Conservation (phyloP, 2,888 invertebrate species). For the Myopa testacea region DNA sequence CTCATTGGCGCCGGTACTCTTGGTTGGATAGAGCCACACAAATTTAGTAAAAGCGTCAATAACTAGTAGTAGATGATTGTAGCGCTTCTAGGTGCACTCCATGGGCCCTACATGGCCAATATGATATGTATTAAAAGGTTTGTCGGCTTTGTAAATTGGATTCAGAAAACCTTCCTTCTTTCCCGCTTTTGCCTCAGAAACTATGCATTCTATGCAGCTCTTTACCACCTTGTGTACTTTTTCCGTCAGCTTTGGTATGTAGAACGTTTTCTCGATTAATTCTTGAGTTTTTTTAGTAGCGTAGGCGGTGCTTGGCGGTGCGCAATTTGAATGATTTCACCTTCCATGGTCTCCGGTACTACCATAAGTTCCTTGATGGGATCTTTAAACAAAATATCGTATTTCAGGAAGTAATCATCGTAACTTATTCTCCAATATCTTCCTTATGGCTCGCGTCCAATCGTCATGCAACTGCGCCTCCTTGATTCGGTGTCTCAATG, state of each 20-base stretch:
- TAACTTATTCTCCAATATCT: conserved; percentile 36
- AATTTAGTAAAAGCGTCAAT: conserved; percentile 62
- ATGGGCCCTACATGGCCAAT: conserved; percentile 61
- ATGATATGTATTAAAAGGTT: conserved; percentile 56
- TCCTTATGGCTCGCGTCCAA: conserved; percentile 35
- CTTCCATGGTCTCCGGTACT: conserved; percentile 56
- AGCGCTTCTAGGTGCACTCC: conserved; percentile 30
- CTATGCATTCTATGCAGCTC: conserved; percentile 45
- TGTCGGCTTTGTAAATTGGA: conserved; percentile 54
- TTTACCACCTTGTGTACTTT: conserved; percentile 34
- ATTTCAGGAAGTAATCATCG: conserved; percentile 39
- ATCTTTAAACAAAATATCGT: conserved; percentile 43
- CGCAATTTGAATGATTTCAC: conserved; percentile 57
- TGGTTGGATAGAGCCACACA: conserved; percentile 43
- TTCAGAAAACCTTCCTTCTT: conserved; percentile 47
- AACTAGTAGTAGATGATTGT: conserved; percentile 51
- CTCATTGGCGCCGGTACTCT: conserved; percentile 46
- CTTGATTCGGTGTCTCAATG: conserved; percentile 23
- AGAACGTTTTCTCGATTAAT: conserved; percentile 50
- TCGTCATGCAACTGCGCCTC: conserved; percentile 33
- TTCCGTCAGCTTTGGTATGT: conserved; percentile 43
- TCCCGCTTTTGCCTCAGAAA: conserved; percentile 50
- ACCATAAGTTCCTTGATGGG: conserved; percentile 48
- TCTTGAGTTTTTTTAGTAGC: conserved; percentile 53
- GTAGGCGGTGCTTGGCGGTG: conserved; percentile 64